These are phyloP conservation scores for Sphaerodactylus townsendi DNA, from an alignment of 2,113 vertebrate genomes.

Conservation along the genomic window DNA sequence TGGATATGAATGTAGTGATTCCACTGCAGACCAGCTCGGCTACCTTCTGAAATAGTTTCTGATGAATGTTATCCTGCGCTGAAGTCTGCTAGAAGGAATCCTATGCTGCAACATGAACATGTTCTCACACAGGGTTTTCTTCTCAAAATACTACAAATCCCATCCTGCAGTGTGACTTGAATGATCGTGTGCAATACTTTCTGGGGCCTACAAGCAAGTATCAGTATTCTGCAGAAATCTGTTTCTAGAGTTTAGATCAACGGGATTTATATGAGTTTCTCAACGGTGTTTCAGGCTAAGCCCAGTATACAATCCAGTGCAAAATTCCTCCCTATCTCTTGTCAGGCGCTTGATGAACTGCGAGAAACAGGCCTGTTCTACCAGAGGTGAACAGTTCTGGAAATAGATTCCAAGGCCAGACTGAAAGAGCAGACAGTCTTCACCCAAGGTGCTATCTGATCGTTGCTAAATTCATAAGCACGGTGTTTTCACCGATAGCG, in stretches of 20 bases:
- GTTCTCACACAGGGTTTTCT: too few species aligned
- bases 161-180: not conserved
- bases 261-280: not conserved
- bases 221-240: too few species aligned
- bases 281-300: not conserved
- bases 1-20: too few species aligned
- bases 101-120: too few species aligned
- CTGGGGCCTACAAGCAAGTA: not conserved
- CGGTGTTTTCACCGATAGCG: accelerated
- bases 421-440: accelerated
- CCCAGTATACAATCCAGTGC: not conserved
- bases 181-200: not conserved
- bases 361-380: too few species aligned
- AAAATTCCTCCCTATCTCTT: not conserved
- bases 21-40: too few species aligned
- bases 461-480: accelerated
- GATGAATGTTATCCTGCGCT: too few species aligned
- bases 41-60: too few species aligned
- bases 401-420: not conserved
- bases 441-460: accelerated
- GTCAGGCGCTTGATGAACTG: not conserved
- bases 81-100: too few species aligned
- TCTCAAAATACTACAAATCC: not conserved
- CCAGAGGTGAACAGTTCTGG: not conserved
- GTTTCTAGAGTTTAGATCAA: too few species aligned